Evolutionary conservation across 2,113 vertebrate species (phyloP).

Genomic region (Sialia sialis): DNA sequence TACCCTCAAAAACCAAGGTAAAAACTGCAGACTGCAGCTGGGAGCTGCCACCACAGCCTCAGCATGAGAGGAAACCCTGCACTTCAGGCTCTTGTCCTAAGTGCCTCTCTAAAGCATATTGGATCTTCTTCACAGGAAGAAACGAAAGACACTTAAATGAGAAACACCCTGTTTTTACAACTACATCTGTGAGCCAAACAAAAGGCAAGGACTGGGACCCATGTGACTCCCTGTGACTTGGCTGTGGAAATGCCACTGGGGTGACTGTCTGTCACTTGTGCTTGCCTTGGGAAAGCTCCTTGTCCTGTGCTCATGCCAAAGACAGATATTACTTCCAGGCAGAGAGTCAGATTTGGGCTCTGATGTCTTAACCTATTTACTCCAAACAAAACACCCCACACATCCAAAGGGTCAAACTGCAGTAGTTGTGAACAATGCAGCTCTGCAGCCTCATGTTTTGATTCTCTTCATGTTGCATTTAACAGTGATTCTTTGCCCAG

Average conservation of each 20-base stretch:
- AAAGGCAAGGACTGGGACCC: neutral
- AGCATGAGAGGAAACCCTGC: neutral
- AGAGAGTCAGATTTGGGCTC: neutral
- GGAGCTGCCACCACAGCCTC: neutral
- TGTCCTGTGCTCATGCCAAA: neutral
- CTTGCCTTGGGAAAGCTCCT: neutral
- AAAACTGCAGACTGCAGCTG: neutral
- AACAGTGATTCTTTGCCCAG: neutral
- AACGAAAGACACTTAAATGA: neutral
- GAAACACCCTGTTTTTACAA: neutral
- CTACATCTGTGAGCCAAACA: neutral
- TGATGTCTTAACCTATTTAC: constrained; percentile 38
- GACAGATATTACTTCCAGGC: neutral
- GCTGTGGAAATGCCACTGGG: neutral
- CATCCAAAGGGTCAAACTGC: neutral
- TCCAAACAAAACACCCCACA: neutral
- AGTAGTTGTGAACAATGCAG: neutral
- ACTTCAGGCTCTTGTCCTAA: neutral
- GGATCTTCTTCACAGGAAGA: neutral
- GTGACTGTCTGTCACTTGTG: neutral
- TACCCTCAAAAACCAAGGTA: neutral
- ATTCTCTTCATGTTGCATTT: neutral
- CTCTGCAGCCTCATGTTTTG: neutral
- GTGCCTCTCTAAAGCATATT: neutral
- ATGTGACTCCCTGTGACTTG: neutral